phyloP scores from a whole-genome alignment of 2,888 invertebrate genomes.

The Pachydiplax longipennis region DNA sequence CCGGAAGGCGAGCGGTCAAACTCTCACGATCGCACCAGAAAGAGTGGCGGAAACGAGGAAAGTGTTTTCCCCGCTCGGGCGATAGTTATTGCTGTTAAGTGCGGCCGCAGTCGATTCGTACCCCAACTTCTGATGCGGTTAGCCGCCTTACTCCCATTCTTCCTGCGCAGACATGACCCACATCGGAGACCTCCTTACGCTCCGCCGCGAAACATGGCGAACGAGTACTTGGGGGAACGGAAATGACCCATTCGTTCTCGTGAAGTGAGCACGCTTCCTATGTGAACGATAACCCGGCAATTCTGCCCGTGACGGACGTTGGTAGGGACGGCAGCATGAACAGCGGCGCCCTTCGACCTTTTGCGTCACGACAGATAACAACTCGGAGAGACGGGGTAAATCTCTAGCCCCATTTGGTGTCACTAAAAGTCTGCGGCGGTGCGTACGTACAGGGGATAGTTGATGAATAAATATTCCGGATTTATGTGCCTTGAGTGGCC shows the following conservation, averaged over 20 bases:
- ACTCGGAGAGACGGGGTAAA: background rate
- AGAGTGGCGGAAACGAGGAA: too few species aligned
- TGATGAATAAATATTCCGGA: too few species aligned
- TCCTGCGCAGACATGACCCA: background rate
- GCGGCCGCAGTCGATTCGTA: background rate
- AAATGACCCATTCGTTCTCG: background rate
- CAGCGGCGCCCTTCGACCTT: background rate
- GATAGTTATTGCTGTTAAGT: too few species aligned
- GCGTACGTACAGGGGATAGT: too few species aligned
- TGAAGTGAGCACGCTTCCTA: background rate
- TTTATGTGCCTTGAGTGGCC: too few species aligned
- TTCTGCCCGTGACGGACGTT: constrained; percentile 7
- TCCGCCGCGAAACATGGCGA: background rate
- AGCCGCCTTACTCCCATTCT: background rate
- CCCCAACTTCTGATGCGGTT: background rate
- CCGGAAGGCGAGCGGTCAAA: too few species aligned
- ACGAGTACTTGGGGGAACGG: constrained; percentile 3
- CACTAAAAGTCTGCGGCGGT: too few species aligned
- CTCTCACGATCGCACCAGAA: too few species aligned
- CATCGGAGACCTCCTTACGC: too few species aligned
- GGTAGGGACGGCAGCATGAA: background rate
- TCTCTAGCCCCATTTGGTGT: too few species aligned
- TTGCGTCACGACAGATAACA: background rate
- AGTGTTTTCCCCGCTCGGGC: too few species aligned
- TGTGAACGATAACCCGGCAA: constrained; percentile 25